phyloP scores from a whole-genome alignment of 2,888 invertebrate genomes.

The Myathropa florea region DNA sequence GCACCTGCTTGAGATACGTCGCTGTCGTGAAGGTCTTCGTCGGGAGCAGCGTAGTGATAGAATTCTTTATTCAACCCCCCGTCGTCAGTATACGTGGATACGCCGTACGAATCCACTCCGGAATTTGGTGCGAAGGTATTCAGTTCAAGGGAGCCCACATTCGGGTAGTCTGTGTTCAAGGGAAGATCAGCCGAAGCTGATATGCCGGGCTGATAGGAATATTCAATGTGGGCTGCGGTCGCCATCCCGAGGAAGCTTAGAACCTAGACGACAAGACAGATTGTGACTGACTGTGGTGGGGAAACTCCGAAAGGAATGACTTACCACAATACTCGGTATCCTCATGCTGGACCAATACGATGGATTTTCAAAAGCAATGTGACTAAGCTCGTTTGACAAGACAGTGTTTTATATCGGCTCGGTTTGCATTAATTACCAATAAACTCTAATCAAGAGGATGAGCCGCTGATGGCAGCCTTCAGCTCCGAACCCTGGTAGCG shows the following conservation, averaged over 20 bases:
- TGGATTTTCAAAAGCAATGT: not conserved
- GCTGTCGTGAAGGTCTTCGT: conserved; percentile 69
- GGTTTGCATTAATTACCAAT: conserved; percentile 21
- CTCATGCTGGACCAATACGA: conserved; percentile 19
- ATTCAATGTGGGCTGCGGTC: conserved; percentile 32
- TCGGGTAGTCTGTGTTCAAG: not conserved
- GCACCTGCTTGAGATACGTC: conserved; percentile 11
- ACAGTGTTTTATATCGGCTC: conserved; percentile 13
- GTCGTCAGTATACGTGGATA: not conserved
- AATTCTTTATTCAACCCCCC: conserved; percentile 70
- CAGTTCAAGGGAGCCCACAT: not conserved
- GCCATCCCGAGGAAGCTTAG: conserved; percentile 29
- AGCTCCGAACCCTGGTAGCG: not conserved
- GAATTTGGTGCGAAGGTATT: not conserved
- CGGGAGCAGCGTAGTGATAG: conserved; percentile 72
- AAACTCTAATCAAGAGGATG: conserved; percentile 2
- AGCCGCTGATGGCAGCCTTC: not conserved
- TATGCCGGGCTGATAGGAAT: conserved; percentile 23
- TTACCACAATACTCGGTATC: conserved; percentile 47
- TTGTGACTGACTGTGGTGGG: not conserved
- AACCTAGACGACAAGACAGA: conserved; percentile 3
- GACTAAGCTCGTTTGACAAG: not conserved
- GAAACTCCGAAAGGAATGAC: not conserved
- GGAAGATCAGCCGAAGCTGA: not conserved
- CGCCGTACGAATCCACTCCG: not conserved